These are phyloP conservation scores for Blera fallax DNA, from an alignment of 2,888 invertebrate species.

Conservation along the genomic window DNA sequence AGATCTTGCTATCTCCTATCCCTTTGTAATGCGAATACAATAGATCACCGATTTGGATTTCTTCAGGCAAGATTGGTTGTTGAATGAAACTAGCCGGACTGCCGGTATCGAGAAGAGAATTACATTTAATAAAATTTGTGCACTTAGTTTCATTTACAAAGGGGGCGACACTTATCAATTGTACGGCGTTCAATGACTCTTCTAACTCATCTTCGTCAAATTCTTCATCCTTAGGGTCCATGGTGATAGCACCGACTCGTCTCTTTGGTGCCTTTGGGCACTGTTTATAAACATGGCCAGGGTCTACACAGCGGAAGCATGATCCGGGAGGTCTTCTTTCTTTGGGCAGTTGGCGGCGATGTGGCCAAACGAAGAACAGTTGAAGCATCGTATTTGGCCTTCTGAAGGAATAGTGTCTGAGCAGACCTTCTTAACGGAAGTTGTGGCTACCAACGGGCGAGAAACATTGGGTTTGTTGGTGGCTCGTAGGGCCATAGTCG, in stretches of 20 bases:
- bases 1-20: no score
- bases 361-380: conserved; percentile 1
- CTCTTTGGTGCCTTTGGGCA: not conserved
- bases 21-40: no score
- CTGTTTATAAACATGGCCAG: not conserved
- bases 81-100: conserved; percentile 51
- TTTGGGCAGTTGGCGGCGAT: not conserved
- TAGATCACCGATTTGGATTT: no score
- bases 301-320: conserved; percentile 29
- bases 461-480: conserved; percentile 36
- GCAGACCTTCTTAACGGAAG: not conserved
- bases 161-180: conserved; percentile 43
- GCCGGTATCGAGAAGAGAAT: conserved; percentile 51
- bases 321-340: no score
- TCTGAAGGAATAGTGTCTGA: conserved; percentile 40
- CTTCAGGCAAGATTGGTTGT: not conserved
- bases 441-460: not conserved
- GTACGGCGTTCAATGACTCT: not conserved
- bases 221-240: not conserved
- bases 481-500: not conserved
- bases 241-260: not conserved
- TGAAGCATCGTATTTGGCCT: not conserved
- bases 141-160: not conserved
- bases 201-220: not conserved
- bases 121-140: not conserved